These are phyloP conservation scores for Rotaria macrura DNA, from an alignment of 2,888 invertebrate genomes.

Conservation along the genomic window DNA sequence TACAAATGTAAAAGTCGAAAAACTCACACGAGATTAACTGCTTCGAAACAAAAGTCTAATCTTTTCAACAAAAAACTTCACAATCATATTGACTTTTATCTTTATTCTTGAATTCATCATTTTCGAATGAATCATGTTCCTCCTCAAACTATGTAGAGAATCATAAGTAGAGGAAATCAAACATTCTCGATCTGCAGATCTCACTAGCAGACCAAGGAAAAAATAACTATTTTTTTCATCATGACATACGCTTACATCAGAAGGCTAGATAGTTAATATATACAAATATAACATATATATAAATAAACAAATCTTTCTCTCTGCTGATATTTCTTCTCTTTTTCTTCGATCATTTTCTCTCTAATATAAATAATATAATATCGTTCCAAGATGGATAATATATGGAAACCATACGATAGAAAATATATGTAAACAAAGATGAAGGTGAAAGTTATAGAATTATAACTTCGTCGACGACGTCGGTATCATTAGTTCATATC, in stretches of 20 bases:
- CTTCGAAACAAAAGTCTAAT: no score
- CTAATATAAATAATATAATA: background rate
- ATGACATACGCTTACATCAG: constrained; percentile 11
- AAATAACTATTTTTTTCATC: background rate
- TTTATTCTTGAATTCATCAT: no score
- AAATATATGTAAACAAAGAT: background rate
- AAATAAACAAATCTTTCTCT: background rate
- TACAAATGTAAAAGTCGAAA: no score
- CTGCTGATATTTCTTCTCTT: background rate
- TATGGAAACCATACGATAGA: background rate
- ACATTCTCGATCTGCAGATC: background rate
- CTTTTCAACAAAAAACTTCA: no score
- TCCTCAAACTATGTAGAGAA: background rate
- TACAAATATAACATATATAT: background rate
- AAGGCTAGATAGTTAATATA: background rate
- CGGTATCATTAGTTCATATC: background rate
- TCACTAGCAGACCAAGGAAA: background rate
- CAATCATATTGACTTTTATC: no score
- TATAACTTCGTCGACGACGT: background rate
- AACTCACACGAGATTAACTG: no score
- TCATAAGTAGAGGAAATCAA: background rate
- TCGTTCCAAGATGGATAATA: background rate
- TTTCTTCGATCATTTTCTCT: background rate
- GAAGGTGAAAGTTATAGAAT: background rate
- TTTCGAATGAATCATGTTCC: background rate